Evolutionary conservation across 2,113 vertebrate genomes (phyloP).

Genomic region (Pachypanchax playfairii): DNA sequence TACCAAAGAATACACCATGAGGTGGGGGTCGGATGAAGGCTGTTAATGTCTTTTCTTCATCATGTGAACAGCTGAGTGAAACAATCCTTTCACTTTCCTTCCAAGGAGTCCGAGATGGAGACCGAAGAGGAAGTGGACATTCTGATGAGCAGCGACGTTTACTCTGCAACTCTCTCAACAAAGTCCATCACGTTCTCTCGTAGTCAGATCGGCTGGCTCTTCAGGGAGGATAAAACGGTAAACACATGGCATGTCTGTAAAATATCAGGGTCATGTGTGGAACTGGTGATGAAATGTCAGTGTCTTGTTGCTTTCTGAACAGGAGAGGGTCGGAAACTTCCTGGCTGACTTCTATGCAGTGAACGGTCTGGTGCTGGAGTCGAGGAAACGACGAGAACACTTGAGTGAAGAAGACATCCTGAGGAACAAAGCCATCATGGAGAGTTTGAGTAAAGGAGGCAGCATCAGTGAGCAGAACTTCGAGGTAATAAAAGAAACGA

Average conservation of each 20-base stretch:
- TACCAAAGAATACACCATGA: constrained; percentile 99
- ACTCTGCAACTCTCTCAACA: constrained; percentile 97
- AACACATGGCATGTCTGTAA: not conserved
- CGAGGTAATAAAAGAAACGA: constrained; percentile 80
- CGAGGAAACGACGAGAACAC: constrained; percentile 95
- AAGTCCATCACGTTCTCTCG: constrained; percentile 98
- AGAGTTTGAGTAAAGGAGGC: constrained; percentile 97
- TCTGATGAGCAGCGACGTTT: constrained; percentile 99
- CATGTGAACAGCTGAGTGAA: constrained; percentile 11
- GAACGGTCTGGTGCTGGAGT: constrained; percentile 95
- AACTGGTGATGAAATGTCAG: too few relatives aligned
- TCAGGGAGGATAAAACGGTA: constrained; percentile 98
- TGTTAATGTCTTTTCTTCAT: not conserved
- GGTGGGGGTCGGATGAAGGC: constrained; percentile 72
- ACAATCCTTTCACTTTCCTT: not conserved
- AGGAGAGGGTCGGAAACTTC: constrained; percentile 98
- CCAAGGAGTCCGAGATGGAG: constrained; percentile 97
- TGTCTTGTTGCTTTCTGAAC: constrained; percentile 1
- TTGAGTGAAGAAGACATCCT: constrained; percentile 97
- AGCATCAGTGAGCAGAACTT: constrained; percentile 95
- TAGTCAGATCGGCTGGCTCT: constrained; percentile 97
- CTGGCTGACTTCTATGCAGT: constrained; percentile 96
- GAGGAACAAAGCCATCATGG: constrained; percentile 99
- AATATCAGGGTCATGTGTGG: too few relatives aligned
- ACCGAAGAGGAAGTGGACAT: constrained; percentile 99